Percentiles rank a stretch among this genome's conserved stretches.
These are phyloP conservation scores for Coptodon bakossiorum DNA, from an alignment of 2,113 vertebrate species.

Conservation along the genomic window DNA sequence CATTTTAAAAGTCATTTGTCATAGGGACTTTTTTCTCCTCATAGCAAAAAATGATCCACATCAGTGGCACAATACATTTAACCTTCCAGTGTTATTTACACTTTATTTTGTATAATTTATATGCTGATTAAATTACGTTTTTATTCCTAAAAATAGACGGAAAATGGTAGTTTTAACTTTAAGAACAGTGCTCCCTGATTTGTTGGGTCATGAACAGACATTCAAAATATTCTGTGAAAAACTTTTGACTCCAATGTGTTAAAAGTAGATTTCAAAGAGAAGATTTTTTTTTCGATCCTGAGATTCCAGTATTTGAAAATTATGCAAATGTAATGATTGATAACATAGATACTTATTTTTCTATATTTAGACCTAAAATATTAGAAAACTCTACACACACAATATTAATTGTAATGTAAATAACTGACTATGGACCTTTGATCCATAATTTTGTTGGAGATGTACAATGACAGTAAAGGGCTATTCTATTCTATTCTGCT, in stretches of 20 bases:
- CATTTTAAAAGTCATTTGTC: background rate
- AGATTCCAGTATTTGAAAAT: background rate
- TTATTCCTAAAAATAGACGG: fast-evolving
- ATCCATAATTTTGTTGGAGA: background rate
- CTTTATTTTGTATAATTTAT: background rate
- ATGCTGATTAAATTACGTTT: background rate
- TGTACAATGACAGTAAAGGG: background rate
- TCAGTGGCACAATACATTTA: background rate
- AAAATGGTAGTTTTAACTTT: background rate
- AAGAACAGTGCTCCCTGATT: background rate
- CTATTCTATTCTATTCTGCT: background rate
- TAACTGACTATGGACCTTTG: background rate
- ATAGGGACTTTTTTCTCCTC: background rate
- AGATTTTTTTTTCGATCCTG: background rate
- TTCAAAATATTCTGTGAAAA: background rate
- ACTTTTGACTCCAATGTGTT: background rate
- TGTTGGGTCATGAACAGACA: background rate
- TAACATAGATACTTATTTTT: background rate
- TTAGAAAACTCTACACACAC: background rate
- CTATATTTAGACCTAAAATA: background rate
- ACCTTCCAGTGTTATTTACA: background rate
- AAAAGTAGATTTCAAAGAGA: background rate
- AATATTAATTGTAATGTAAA: background rate
- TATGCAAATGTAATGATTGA: background rate
- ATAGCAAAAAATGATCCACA: background rate